Evolutionary conservation across 1,140 invertebrate species (phyloP), one percentile per base, ranked within the genome.

Genomic region (Heliconius hermathena): DNA sequence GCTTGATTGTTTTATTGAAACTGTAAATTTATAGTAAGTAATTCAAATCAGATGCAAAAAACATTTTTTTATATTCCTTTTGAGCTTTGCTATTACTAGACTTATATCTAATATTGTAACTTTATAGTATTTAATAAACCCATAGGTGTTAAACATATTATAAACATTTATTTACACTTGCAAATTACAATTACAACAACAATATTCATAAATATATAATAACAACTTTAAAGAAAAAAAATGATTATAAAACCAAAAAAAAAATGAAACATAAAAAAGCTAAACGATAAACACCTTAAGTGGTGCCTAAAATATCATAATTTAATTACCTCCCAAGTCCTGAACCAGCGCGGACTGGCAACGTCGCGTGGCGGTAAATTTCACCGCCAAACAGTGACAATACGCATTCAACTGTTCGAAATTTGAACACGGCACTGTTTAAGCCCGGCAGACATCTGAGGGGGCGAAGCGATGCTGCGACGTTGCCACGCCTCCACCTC

Each of bases 391-490:
- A 89, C 88, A 84, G 87, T 89, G 90, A 90, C 87, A 93, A 91
- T 89, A 89, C 92, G 90, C 87, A 91, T 92, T 92, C 90, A 93
- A 90, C 92, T 93, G 92, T 92, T 92, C 85, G 87, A 86, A 88
- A 85, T 84, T 87, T 85, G 84, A 87, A 91, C 87, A 82, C 89
- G 85, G 88, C 83, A 90, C 89, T 91, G 90, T 86, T 87, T 81
- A 73, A 86, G 82, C 79, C 84, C 82, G 82, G 84, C 86, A 83
- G 90, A 89, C 88, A 89, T 89, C 88, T 89, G 90, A 89, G 82
- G 90, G 89, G 90, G 87, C 88, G 83, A 87, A 80, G 84, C 90
- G 89, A 86, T 85, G 86, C 85, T 89, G 89, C 88, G 85, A 85
- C 81, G 88, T 86, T 82, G 86, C 87, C 89, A 91, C 90, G 91